These are phyloP conservation scores for Micromussa lordhowensis DNA, from an alignment of 92 coral and sea anemone genomes.

Conservation along the genomic window DNA sequence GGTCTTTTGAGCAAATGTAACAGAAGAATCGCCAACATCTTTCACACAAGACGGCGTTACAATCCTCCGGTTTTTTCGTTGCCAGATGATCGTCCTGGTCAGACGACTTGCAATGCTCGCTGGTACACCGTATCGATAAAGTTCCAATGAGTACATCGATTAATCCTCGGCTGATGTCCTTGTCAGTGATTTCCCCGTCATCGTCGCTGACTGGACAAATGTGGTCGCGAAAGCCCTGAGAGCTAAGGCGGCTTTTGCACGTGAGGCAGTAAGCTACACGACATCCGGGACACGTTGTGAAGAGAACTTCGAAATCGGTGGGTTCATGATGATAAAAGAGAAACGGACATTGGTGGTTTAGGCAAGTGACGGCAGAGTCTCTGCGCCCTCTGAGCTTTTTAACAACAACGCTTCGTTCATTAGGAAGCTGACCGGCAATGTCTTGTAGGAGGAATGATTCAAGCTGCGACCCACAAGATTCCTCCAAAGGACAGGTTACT, in stretches of 20 bases:
- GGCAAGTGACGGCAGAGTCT: constrained; percentile 30
- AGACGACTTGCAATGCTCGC: constrained; percentile 2
- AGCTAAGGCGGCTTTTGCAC: constrained; percentile 58
- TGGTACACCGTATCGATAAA: constrained; percentile 15
- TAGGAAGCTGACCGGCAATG: not conserved
- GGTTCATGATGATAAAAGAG: constrained; percentile 9
- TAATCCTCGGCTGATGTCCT: not conserved
- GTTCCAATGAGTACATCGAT: constrained; percentile 11
- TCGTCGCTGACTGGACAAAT: constrained; percentile 43
- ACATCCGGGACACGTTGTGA: constrained; percentile 53
- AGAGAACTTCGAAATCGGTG: constrained; percentile 40
- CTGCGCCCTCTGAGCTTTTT: not conserved
- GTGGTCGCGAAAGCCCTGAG: constrained; percentile 61
- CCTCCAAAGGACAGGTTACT: constrained; percentile 23
- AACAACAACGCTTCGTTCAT: too few species aligned
- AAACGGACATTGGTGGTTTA: constrained; percentile 49
- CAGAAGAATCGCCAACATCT: constrained; percentile 54
- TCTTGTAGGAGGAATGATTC: constrained; percentile 23
- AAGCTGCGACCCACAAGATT: constrained; percentile 16
- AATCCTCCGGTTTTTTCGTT: constrained; percentile 57
- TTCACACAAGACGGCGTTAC: constrained; percentile 59
- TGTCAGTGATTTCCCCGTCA: constrained; percentile 6
- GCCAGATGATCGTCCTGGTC: constrained; percentile 38
- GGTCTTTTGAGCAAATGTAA: constrained; percentile 59
- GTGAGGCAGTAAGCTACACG: constrained; percentile 51